Percentiles rank a stretch among this genome's conserved stretches.
Evolutionary conservation across 2,888 invertebrate genomes (phyloP).

Genomic region (Drosophila kambysellisi): DNA sequence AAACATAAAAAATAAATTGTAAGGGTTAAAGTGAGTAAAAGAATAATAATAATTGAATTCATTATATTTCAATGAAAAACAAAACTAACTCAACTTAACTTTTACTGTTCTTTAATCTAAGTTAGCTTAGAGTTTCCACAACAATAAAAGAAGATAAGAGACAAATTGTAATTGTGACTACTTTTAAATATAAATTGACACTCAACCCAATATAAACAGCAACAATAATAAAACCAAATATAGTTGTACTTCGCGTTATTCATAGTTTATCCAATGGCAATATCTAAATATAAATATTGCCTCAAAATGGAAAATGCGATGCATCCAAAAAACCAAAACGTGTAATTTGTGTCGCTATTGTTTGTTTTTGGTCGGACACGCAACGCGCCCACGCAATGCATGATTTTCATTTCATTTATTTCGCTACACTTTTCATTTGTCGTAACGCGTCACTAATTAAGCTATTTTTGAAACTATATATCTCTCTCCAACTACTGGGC

Average conservation of each 20-base stretch:
- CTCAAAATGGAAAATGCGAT: slow-evolving; percentile 25
- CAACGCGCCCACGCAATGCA: slow-evolving; percentile 46
- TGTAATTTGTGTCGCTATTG: slow-evolving; percentile 3
- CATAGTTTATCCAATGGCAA: slow-evolving; percentile 8
- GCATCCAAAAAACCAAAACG: slow-evolving; percentile 15
- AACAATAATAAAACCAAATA: neutral
- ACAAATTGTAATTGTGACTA: neutral
- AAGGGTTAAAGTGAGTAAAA: neutral
- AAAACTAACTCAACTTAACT: neutral
- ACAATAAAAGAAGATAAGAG: neutral
- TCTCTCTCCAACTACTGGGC: slow-evolving; percentile 46
- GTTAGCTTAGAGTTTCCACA: neutral
- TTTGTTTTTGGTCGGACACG: slow-evolving; percentile 44
- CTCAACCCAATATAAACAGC: neutral
- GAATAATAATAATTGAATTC: neutral
- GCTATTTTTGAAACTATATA: slow-evolving; percentile 63
- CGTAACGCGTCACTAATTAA: slow-evolving; percentile 71
- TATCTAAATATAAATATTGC: neutral
- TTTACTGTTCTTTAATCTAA: neutral
- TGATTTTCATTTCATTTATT: slow-evolving; percentile 48
- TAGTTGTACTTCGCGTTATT: neutral
- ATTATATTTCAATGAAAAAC: slow-evolving; percentile 11
- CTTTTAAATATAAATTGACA: neutral
- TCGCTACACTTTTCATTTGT: slow-evolving; percentile 60
- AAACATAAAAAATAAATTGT: too few relatives aligned